These are phyloP conservation scores for Lepilemur septentrionalis DNA, from an alignment of 2,797 vertebrate genomes.

Conservation along the genomic window DNA sequence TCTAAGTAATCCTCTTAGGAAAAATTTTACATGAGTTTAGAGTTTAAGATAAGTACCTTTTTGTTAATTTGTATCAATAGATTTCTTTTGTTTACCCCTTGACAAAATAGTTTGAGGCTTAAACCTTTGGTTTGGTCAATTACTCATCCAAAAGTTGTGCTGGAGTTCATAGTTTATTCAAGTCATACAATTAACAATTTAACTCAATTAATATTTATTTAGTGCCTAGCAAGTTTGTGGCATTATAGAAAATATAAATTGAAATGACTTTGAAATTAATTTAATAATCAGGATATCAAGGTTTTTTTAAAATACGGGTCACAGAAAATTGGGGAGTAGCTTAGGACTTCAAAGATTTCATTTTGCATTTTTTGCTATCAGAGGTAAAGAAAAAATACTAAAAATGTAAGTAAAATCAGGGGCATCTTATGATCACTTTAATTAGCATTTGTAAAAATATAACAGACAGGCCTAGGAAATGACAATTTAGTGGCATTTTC, in stretches of 20 bases:
- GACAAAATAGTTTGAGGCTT: neutral
- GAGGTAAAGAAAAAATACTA: neutral
- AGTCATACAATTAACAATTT: neutral
- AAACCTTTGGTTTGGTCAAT: neutral
- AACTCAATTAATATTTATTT: neutral
- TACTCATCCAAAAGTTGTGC: neutral
- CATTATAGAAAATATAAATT: constrained; percentile 15
- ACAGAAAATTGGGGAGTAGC: neutral
- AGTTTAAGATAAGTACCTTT: neutral
- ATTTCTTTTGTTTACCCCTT: neutral
- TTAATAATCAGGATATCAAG: neutral
- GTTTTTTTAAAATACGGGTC: neutral
- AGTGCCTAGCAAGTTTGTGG: neutral
- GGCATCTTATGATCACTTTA: neutral
- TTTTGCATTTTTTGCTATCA: neutral
- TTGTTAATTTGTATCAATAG: neutral
- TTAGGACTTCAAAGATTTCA: neutral
- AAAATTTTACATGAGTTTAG: neutral
- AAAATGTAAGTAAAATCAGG: neutral
- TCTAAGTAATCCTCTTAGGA: neutral
- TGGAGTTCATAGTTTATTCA: neutral
- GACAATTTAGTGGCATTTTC: neutral
- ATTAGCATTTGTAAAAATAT: neutral
- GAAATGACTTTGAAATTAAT: constrained; percentile 28
- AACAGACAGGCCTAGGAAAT: neutral